phyloP scores from a whole-genome alignment of 2,113 vertebrate species.

The Origma solitaria region DNA sequence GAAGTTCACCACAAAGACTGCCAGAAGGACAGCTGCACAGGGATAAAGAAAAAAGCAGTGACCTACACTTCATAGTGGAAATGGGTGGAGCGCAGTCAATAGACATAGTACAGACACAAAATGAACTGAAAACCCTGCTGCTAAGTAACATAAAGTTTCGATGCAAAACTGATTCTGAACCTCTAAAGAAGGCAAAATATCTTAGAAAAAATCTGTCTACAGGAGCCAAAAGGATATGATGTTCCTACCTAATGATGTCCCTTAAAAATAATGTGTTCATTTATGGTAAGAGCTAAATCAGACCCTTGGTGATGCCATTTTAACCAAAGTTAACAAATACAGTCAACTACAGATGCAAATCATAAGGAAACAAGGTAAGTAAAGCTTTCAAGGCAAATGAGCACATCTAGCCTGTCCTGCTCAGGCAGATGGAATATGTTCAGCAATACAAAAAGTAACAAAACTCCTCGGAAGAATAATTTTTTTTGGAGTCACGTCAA shows the following conservation, averaged over 20 bases:
- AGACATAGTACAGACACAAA: not conserved
- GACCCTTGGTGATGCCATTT: not conserved
- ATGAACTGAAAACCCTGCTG: not conserved
- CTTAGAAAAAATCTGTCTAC: not conserved
- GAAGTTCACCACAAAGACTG: not conserved
- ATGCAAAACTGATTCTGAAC: not conserved
- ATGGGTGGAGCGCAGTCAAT: not conserved
- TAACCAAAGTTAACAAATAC: not conserved
- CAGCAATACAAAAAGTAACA: not conserved
- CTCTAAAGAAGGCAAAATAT: not conserved
- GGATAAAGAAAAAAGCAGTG: not conserved
- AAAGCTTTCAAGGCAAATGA: not conserved
- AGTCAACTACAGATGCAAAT: not conserved
- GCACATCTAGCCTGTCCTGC: not conserved
- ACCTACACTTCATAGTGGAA: not conserved
- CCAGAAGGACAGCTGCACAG: conserved; percentile 22
- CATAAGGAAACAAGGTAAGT: not conserved
- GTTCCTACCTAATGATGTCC: not conserved
- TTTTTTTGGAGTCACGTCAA: not conserved
- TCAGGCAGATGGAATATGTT: not conserved
- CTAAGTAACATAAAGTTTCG: not conserved
- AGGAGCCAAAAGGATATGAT: not conserved
- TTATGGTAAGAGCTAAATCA: not conserved
- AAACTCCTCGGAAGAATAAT: not conserved
- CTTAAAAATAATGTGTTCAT: not conserved